Evolutionary conservation across 1,140 invertebrate species (phyloP).

Genomic region (Dufourea novaeangliae): DNA sequence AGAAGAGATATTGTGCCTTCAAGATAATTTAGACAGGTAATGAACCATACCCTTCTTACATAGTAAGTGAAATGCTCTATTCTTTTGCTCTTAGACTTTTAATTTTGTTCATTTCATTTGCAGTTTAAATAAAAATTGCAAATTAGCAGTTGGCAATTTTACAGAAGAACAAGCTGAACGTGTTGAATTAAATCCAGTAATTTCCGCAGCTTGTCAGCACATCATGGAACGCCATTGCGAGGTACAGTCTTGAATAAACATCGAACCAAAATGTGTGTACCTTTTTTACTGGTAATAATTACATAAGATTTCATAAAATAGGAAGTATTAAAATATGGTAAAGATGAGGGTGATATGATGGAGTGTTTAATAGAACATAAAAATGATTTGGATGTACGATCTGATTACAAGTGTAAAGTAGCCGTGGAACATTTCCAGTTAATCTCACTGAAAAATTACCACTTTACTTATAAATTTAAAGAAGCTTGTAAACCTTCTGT

Average conservation of each 20-base stretch:
- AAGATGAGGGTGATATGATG: slow-evolving; percentile 93
- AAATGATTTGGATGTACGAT: slow-evolving; percentile 89
- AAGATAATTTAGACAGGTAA: slow-evolving; percentile 91
- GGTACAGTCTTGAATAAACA: slow-evolving; percentile 72
- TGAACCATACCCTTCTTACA: neutral
- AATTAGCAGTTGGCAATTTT: slow-evolving; percentile 90
- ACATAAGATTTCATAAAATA: slow-evolving; percentile 38
- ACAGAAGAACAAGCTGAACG: slow-evolving; percentile 94
- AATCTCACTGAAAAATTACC: slow-evolving; percentile 95
- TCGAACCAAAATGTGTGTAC: neutral
- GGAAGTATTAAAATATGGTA: slow-evolving; percentile 85
- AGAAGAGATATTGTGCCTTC: slow-evolving; percentile 95
- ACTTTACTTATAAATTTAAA: slow-evolving; percentile 97
- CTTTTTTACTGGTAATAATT: neutral
- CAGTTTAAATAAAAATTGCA: slow-evolving; percentile 85
- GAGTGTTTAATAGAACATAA: slow-evolving; percentile 97
- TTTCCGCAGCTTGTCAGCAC: slow-evolving; percentile 90
- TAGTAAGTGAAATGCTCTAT: neutral
- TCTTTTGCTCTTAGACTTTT: slow-evolving; percentile 19
- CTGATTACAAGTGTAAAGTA: slow-evolving; percentile 92
- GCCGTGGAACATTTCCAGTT: slow-evolving; percentile 97
- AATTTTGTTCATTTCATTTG: slow-evolving; percentile 52
- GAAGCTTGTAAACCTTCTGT: slow-evolving; percentile 94
- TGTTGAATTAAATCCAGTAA: slow-evolving; percentile 92
- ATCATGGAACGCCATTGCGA: slow-evolving; percentile 93